These are phyloP conservation scores for Hydra vulgaris DNA, from an alignment of 30 jellyfish, hydroid and myxozoan species.

Conservation along the genomic window DNA sequence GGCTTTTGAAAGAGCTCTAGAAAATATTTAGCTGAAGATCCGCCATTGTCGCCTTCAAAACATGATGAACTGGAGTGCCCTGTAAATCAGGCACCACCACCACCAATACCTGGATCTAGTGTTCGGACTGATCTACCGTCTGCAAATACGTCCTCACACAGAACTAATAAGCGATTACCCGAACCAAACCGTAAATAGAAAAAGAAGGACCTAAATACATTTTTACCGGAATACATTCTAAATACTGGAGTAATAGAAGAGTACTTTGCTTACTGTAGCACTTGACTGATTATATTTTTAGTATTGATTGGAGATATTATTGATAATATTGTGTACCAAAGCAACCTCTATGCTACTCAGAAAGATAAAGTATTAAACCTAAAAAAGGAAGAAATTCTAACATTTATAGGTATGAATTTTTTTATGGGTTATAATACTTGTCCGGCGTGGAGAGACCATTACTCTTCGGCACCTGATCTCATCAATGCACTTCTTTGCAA, in stretches of 20 bases:
- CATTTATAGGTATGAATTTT: conserved; percentile 31
- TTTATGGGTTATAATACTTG: conserved; percentile 45
- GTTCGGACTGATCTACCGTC: not conserved
- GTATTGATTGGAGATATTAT: not conserved
- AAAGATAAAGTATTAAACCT: not conserved
- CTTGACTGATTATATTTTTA: not conserved
- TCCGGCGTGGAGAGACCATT: conserved; percentile 9
- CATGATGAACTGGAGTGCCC: not conserved
- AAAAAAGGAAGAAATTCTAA: not conserved
- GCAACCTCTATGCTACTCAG: not conserved
- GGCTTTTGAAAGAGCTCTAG: not conserved
- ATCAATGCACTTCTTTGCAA: conserved; percentile 26
- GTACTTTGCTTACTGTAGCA: not conserved
- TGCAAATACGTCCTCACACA: not conserved
- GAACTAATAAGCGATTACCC: not conserved
- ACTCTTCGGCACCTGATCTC: not conserved
- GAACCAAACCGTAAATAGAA: not conserved
- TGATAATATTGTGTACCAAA: not conserved
- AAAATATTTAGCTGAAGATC: not conserved
- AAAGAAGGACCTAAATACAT: not conserved
- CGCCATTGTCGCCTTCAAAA: not conserved
- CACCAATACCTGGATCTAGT: not conserved
- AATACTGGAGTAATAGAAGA: not conserved
- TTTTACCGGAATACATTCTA: not conserved
- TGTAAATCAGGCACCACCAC: not conserved